Conservation (phyloP, 2,797 vertebrate species). For the Gadopsis marmoratus region DNA sequence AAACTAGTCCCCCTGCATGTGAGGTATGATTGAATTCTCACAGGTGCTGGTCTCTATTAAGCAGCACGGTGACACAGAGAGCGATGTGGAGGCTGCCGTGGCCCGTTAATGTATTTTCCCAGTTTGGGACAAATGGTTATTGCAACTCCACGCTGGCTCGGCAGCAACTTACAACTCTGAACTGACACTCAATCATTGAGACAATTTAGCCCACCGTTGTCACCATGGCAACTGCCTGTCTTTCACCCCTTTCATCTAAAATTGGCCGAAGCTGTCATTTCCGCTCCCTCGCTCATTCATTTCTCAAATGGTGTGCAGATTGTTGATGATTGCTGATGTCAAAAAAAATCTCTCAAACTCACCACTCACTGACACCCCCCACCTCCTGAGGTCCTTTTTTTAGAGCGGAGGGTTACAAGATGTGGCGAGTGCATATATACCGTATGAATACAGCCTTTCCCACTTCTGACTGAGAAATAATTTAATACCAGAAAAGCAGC, state of each 20-base stretch:
- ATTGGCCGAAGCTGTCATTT: constrained; percentile 78
- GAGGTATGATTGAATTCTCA: constrained; percentile 61
- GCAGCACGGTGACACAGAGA: constrained; percentile 54
- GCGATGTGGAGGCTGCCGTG: constrained; percentile 41
- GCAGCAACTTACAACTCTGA: constrained; percentile 65
- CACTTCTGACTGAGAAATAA: constrained; percentile 86
- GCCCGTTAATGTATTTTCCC: constrained; percentile 71
- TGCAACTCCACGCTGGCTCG: constrained; percentile 58
- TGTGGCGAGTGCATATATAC: constrained; percentile 67
- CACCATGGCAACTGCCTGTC: constrained; percentile 81
- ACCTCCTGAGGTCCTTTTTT: constrained; percentile 64
- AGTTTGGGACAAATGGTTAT: constrained; percentile 74
- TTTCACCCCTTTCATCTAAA: constrained; percentile 79
- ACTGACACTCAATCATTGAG: constrained; percentile 77
- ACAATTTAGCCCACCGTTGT: constrained; percentile 77
- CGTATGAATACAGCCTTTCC: constrained; percentile 83
- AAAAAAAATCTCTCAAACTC: constrained; percentile 57
- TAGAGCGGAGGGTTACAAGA: constrained; percentile 61
- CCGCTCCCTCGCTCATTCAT: constrained; percentile 68
- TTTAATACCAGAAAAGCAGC: constrained; percentile 85
- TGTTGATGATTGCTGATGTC: constrained; percentile 69
- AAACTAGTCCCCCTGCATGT: constrained; percentile 45
- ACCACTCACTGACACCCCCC: constrained; percentile 61
- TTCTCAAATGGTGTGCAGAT: constrained; percentile 73
- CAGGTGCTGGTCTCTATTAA: constrained; percentile 67